These are phyloP conservation scores for Ditylenchus weischeri DNA, from an alignment of 2,888 invertebrate species.

Conservation along the genomic window DNA sequence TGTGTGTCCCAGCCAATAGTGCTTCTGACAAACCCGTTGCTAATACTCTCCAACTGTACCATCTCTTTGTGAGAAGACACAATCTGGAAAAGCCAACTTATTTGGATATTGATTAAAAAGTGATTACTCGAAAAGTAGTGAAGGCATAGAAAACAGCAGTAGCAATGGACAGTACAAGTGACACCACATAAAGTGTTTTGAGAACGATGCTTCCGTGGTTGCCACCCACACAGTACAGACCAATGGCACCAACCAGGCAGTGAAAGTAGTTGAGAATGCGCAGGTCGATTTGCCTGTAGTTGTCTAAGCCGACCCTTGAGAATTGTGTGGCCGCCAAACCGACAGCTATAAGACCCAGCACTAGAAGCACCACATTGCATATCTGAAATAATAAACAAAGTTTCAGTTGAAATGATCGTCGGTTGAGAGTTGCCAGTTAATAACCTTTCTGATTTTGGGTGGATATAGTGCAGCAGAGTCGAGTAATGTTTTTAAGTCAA, in stretches of 20 bases:
- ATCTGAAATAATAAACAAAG: neutral
- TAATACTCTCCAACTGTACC: conserved; percentile 3
- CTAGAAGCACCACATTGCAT: conserved; percentile 52
- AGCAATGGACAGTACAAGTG: conserved; percentile 48
- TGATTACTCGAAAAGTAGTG: conserved; percentile 50
- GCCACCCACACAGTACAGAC: conserved; percentile 52
- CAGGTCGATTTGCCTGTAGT: conserved; percentile 56
- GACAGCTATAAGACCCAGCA: conserved; percentile 48
- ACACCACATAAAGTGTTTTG: conserved; percentile 53
- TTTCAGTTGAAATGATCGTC: too few species aligned
- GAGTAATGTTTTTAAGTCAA: too few species aligned
- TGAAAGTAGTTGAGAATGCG: conserved; percentile 51
- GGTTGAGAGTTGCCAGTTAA: too few species aligned
- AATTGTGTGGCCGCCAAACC: conserved; percentile 56
- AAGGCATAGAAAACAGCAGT: conserved; percentile 57
- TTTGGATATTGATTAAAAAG: neutral
- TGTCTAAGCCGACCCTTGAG: conserved; percentile 50
- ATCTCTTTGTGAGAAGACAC: conserved; percentile 9
- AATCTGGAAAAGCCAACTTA: conserved; percentile 1
- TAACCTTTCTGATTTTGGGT: too few species aligned
- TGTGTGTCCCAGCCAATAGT: conserved; percentile 8
- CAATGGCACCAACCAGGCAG: conserved; percentile 49
- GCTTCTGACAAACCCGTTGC: conserved; percentile 20
- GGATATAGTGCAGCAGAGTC: too few species aligned
- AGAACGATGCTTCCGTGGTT: conserved; percentile 57